Conservation (phyloP, 2,888 invertebrate genomes). For the Heliconius ismenius region DNA sequence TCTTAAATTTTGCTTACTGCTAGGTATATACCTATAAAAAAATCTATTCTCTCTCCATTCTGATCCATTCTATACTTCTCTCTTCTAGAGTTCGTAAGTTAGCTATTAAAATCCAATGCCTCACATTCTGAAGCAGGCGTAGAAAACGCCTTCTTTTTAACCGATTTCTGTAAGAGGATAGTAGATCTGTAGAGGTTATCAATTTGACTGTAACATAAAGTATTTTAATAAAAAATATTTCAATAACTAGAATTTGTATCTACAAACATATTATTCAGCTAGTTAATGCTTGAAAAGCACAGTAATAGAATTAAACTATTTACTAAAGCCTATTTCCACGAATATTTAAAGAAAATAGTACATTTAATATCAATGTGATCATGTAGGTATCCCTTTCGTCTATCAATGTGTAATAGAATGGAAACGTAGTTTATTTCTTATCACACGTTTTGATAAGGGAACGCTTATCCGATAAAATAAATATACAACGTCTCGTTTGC, state of each 20-base stretch:
- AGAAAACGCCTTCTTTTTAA: too few relatives aligned
- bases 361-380: background rate
- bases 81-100: background rate
- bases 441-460: slow-evolving; percentile 30
- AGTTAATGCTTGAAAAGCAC: background rate
- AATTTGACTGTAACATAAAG: too few relatives aligned
- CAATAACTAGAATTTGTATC: background rate
- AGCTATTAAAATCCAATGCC: background rate
- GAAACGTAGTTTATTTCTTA: slow-evolving; percentile 26
- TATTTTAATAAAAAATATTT: background rate
- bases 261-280: background rate
- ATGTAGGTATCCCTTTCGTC: background rate
- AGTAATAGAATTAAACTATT: background rate
- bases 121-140: too few relatives aligned
- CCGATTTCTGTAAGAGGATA: background rate
- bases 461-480: slow-evolving; percentile 35
- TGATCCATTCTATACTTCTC: background rate
- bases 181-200: too few relatives aligned
- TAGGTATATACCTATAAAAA: background rate
- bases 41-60: background rate
- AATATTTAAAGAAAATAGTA: background rate
- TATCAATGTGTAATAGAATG: slow-evolving; percentile 8
- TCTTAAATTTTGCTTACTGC: background rate
- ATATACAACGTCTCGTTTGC: slow-evolving; percentile 21
- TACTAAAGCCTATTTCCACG: background rate